Evolutionary conservation across 2,888 invertebrate genomes (phyloP), one percentile per base, ranked within the genome.

Genomic region (Nysson spinosus): DNA sequence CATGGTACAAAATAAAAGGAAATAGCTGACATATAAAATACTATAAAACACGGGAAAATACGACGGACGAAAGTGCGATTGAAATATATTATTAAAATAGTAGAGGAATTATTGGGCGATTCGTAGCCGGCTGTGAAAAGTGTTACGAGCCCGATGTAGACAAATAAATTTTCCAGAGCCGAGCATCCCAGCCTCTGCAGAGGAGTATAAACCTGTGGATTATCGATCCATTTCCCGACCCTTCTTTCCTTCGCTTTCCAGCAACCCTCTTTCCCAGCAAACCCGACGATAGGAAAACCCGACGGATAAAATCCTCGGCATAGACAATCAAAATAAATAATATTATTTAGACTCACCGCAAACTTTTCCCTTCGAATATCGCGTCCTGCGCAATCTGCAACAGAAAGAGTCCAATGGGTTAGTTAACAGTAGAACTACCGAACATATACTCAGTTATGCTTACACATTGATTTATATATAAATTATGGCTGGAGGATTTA

Each of bases 111-210:
- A 70, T 63, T 57, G 7, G 70, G 17, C 22, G 22, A 51, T 54
- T 50, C 35, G 32, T 5, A 35, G 9, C 26, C 17, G 49, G 32
- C 34, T n/a, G 58, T 49, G 42, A 61, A 66, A 69, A 64, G 47
- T 43, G 65, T 69, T 69, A 63, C 58, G 63, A 50, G 49, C 28
- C 4, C 28, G 47, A 39, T 52, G 64, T 61, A 73, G 73, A 73
- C 72, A 58, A 66, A 72, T 73, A 69, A 69, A 73, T 73, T 73
- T 64, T 61, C 37, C 22, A 62, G 40, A 49, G 19, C 60, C 24
- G 55, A 40, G 3, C 6, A n/a, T 24, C 24, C 51, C 60, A 30
- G 32, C 42, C 58, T 26, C 61, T 47, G 58, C 55, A 17, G 26
- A 24, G 58, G 55, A 49, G 68, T 67, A 61, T 52, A 72, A 71